Evolutionary conservation across 2,888 invertebrate genomes (phyloP), one percentile per base, ranked within the genome.

Genomic region (Capitulum mitella): DNA sequence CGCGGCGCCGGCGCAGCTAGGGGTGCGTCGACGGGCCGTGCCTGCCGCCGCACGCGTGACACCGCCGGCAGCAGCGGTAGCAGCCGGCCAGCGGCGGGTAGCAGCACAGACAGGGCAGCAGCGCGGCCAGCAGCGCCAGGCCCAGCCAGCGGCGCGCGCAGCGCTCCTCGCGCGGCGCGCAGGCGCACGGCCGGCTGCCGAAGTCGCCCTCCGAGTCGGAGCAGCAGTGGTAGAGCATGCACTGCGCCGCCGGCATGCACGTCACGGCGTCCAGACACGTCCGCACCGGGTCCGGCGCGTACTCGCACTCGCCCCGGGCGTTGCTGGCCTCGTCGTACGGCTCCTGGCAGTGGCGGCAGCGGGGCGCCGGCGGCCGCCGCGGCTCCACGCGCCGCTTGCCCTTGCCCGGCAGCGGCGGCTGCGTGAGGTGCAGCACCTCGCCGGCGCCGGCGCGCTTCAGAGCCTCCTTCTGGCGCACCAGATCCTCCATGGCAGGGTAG

Each of bases 91-190:
- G 89, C 80, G 95, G 95, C 83, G 92, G 90, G 88, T 97, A 97
- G 87, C 95, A 93, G 90, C 97, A 97, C 84, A 98, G 89, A 87
- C 97, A 97, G 82, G 97, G 97, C 84, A 97, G 92, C 83, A 97
- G 87, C 82, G 96, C 87, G 80, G 94, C 93, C 79, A 97, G 90
- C 81, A 97, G 88, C 46, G 94, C 91, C 83, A 97, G 87, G 79
- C 94, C 93, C 82, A 93, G 86, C 96, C 97, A 97, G 87, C 94
- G 90, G 83, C 92, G 92, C 79, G 91, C 89, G 86, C 93, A 93
- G 80, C 90, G 89, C 81, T 90, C 89, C 85, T 91, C 91, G n/a
- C 83, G 87, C 48, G 89, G 87, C 40, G 87, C 89, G 86, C 94
- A 94, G 81, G 92, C 90, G 88, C 95, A 97, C 16, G 95, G 95